Evolutionary conservation across 2,888 invertebrate genomes (phyloP).

Genomic region (Zygogramma bicolorata): DNA sequence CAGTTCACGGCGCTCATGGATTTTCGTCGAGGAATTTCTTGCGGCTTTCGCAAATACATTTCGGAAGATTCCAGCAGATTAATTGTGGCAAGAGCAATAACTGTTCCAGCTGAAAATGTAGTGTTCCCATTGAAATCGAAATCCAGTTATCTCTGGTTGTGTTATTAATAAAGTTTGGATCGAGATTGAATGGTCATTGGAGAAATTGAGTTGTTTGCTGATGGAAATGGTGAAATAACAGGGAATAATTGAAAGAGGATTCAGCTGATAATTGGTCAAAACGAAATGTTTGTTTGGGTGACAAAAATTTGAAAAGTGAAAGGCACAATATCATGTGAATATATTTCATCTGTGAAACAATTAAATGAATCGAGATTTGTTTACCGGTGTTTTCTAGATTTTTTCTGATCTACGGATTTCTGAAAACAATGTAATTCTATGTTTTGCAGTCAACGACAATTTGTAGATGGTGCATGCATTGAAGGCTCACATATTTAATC

Average conservation of each 20-base stretch:
- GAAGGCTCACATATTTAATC: too few relatives aligned
- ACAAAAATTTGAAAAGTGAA: too few relatives aligned
- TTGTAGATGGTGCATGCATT: too few relatives aligned
- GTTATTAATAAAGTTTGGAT: conserved; percentile 26
- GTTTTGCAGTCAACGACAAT: too few relatives aligned
- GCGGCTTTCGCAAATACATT: conserved; percentile 25
- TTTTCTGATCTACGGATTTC: too few relatives aligned
- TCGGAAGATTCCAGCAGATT: conserved; percentile 25
- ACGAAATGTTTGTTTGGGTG: too few relatives aligned
- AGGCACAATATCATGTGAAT: too few relatives aligned
- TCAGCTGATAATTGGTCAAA: too few relatives aligned
- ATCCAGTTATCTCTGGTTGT: conserved; percentile 13
- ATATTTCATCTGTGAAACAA: too few relatives aligned
- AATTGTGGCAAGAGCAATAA: conserved; percentile 36
- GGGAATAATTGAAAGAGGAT: not conserved
- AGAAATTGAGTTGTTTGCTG: not conserved
- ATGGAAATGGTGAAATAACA: not conserved
- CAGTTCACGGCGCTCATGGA: not conserved
- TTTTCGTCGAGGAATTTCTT: conserved; percentile 33
- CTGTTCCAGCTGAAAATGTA: conserved; percentile 25
- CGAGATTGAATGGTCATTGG: not conserved
- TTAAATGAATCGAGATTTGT: too few relatives aligned
- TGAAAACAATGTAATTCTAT: too few relatives aligned
- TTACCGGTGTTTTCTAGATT: too few relatives aligned
- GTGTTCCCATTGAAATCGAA: conserved; percentile 23